Conservation (phyloP, 2,888 invertebrate species). For the Trichogramma evanescens region DNA sequence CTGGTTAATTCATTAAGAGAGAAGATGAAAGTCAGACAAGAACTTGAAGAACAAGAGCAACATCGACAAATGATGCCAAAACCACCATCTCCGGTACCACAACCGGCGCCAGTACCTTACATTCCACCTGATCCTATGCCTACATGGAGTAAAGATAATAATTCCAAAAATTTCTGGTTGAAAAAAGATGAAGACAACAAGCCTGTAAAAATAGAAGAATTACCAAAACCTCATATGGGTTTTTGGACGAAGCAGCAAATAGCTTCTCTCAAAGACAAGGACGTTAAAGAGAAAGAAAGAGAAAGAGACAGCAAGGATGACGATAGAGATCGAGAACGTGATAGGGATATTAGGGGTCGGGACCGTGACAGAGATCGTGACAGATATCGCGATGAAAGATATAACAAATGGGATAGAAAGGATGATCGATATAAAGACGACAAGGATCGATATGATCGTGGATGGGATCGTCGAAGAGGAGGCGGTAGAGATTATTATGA, state of each 20-base stretch:
- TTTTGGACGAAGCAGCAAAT: conserved; percentile 47
- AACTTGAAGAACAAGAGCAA: conserved; percentile 42
- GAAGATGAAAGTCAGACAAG: conserved; percentile 51
- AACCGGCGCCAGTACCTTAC: background rate
- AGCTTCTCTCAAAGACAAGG: conserved; percentile 37
- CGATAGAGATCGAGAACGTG: conserved; percentile 35
- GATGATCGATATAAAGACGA: conserved; percentile 37
- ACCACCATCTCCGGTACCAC: background rate
- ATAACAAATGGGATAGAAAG: conserved; percentile 37
- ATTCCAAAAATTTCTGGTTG: conserved; percentile 39
- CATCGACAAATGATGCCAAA: conserved; percentile 23
- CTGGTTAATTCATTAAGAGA: conserved; percentile 51
- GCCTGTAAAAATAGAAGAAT: conserved; percentile 39
- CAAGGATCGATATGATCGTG: conserved; percentile 22
- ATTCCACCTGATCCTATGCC: background rate
- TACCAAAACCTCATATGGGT: conserved; percentile 46
- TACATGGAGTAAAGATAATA: conserved; percentile 35
- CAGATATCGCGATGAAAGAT: conserved; percentile 38
- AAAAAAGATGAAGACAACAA: conserved; percentile 35
- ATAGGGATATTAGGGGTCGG: conserved; percentile 39
- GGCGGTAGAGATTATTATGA: conserved; percentile 38
- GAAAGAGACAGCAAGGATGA: conserved; percentile 35
- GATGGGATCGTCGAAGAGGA: conserved; percentile 12
- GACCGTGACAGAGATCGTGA: conserved; percentile 33
- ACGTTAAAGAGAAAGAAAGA: conserved; percentile 44